Percentiles rank a stretch among this genome's conserved stretches.
Evolutionary conservation across 2,888 invertebrate species (phyloP).

Genomic region (Synanthedon myopaeformis): DNA sequence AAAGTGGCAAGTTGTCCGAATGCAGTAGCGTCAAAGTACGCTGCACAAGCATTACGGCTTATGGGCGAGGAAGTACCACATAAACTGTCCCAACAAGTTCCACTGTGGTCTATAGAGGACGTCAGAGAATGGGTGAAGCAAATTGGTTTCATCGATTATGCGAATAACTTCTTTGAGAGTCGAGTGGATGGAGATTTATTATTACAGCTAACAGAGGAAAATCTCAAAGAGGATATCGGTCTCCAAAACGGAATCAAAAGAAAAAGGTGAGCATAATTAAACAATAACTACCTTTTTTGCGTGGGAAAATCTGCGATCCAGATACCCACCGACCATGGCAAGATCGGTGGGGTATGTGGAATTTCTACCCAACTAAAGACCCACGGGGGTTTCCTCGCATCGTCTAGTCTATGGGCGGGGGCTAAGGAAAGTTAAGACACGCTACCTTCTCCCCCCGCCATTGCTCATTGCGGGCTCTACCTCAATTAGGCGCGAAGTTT

Average conservation of each 20-base stretch:
- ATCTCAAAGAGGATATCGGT: slow-evolving; percentile 92
- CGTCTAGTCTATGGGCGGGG: too few relatives aligned
- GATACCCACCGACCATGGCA: too few relatives aligned
- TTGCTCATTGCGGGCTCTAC: too few relatives aligned
- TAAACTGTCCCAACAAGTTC: slow-evolving; percentile 97
- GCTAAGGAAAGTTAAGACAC: too few relatives aligned
- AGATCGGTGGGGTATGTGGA: too few relatives aligned
- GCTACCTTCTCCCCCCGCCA: too few relatives aligned
- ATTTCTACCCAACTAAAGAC: too few relatives aligned
- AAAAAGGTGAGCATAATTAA: slow-evolving; percentile 73
- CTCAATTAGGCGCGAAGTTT: too few relatives aligned
- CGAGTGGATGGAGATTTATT: slow-evolving; percentile 97
- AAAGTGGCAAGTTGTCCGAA: slow-evolving; percentile 98
- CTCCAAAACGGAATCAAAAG: slow-evolving; percentile 93
- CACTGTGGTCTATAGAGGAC: slow-evolving; percentile 96
- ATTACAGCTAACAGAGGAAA: slow-evolving; percentile 90
- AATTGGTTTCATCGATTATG: slow-evolving; percentile 91
- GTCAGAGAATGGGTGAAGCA: slow-evolving; percentile 99
- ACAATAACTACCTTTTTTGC: too few relatives aligned
- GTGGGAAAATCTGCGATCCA: too few relatives aligned
- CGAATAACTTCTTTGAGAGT: slow-evolving; percentile 86
- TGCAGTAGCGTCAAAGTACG: slow-evolving; percentile 97
- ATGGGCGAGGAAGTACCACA: slow-evolving; percentile 98
- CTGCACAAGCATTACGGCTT: slow-evolving; percentile 89
- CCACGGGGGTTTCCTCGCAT: too few relatives aligned